phyloP scores from a whole-genome alignment of 2,888 invertebrate genomes.

The Pycnomerus fuliginosus region DNA sequence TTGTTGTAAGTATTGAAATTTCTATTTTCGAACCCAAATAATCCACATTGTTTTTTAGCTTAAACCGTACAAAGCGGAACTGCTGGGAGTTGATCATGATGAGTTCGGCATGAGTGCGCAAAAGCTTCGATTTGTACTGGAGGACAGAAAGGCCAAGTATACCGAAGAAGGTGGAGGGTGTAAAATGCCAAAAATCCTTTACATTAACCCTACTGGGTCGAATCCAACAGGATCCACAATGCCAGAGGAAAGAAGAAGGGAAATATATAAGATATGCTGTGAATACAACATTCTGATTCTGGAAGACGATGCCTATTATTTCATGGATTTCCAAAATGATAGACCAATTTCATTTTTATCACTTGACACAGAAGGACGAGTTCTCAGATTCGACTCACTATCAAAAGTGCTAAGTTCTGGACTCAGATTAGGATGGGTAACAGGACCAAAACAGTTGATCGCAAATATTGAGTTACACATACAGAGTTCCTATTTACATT shows the following conservation, averaged over 20 bases:
- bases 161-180: conserved; percentile 43
- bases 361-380: conserved; percentile 73
- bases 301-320: conserved; percentile 83
- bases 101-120: conserved; percentile 66
- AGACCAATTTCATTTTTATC: conserved; percentile 68
- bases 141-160: conserved; percentile 54
- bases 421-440: conserved; percentile 71
- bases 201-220: conserved; percentile 69
- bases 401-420: conserved; percentile 75
- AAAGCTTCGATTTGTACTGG: conserved; percentile 59
- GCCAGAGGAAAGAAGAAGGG: conserved; percentile 62
- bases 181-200: conserved; percentile 70
- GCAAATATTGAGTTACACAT: conserved; percentile 67
- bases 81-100: conserved; percentile 70
- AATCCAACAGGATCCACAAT: conserved; percentile 76
- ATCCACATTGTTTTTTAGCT: conserved; percentile 56
- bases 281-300: conserved; percentile 74
- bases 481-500: conserved; percentile 67
- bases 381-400: conserved; percentile 74
- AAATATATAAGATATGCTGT: conserved; percentile 74
- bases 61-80: conserved; percentile 64
- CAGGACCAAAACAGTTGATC: conserved; percentile 67
- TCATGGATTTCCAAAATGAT: conserved; percentile 68
- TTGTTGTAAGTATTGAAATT: conserved; percentile 58
- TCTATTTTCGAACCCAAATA: not conserved